Base-by-base conservation (phyloP, 2,888 invertebrate genomes). In the Drosophila birchii region DNA sequence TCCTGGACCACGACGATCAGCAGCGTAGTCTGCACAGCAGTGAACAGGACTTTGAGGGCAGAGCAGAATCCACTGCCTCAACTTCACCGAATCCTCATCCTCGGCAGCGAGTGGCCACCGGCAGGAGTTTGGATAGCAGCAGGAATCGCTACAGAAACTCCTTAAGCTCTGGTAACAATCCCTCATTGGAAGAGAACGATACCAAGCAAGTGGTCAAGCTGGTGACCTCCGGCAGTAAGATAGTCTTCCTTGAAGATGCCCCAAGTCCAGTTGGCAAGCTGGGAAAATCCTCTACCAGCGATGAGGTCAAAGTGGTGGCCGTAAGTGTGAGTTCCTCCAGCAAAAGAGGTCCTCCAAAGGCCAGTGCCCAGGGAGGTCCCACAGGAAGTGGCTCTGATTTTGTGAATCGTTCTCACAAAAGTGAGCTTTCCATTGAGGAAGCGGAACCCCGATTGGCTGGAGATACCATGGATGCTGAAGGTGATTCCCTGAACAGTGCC, bases 391-490 rank as follows among this genome's bases (percentile, higher is more conserved):
- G 84, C 11, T 49, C 51, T 29, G 91, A 91, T 38, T 91, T 91
- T 60, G 90, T 91, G 32, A 91, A 94, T 39, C 94, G 94, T 64
- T 94, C 94, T 2, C 94, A 94, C 78, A 94, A 94, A 82, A 94
- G 94, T 81, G 94, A 94, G 68, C 93, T 94, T 74, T 93, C 93
- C 59, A 94, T 94, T 5, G 94, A 95, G 81, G 94, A 94, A 89
- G 92, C 92, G 5, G 93, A 93, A 57, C 94, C 94, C 6, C 77
- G 83, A 12, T 93, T 94, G 60, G 94, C 94, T 44, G 83, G 80
- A 12, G 86, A 87, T 34, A 80, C 75, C 32, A 77, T 87, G 76
- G 88, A 89, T 14, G 73, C 47, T 55, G 79, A 82, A 12, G 68
- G 78, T 32, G 92, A 92, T 58, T 90, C 92, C 11, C 76, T 84